Evolutionary conservation across 2,797 vertebrate species (phyloP).

Genomic region (Allobates femoralis): DNA sequence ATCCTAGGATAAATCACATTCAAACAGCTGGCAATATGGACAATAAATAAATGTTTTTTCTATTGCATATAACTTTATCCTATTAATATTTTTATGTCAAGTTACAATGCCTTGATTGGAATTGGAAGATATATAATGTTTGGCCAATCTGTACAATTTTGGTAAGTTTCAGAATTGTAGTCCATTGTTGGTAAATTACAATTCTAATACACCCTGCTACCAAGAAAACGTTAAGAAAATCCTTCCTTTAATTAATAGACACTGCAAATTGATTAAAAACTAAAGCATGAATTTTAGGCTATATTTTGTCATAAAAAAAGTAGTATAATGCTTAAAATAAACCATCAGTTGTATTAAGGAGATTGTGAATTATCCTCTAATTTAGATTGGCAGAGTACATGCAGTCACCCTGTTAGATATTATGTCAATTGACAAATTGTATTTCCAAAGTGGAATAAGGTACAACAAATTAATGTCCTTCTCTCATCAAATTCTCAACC

Average conservation of each 20-base stretch:
- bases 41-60: not conserved
- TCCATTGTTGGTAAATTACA: not conserved
- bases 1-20: not conserved
- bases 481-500: too few species aligned
- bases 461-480: too few species aligned
- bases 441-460: too few species aligned
- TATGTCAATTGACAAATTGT: too few species aligned
- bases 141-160: not conserved
- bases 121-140: not conserved
- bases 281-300: too few species aligned
- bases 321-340: too few species aligned
- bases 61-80: not conserved
- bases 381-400: too few species aligned
- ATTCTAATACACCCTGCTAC: not conserved
- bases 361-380: too few species aligned
- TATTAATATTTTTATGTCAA: not conserved
- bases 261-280: too few species aligned
- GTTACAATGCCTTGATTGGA: not conserved
- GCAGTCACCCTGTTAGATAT: too few species aligned
- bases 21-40: not conserved
- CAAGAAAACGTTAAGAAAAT: not conserved
- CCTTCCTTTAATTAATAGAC: not conserved
- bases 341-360: too few species aligned
- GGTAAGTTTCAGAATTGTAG: not conserved
- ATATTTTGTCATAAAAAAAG: too few species aligned